Conservation (phyloP, 2,888 invertebrate genomes). For the Therioaphis trifolii region DNA sequence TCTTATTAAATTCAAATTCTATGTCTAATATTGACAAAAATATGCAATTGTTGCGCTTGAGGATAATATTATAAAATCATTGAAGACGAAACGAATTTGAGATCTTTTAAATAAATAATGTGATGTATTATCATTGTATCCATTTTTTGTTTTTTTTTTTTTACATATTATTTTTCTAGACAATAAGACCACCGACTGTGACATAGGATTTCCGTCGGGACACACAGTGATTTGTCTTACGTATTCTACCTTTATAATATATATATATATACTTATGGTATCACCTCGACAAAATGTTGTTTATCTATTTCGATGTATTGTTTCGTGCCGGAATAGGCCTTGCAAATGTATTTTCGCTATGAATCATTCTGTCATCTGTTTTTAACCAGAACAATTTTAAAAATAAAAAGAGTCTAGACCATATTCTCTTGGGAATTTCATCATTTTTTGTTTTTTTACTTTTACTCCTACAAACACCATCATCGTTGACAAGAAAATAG, state of each 20-base stretch:
- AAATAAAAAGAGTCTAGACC: neutral
- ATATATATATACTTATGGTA: no score
- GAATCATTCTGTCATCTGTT: neutral
- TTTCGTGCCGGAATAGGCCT: neutral
- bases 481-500: no score
- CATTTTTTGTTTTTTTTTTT: no score
- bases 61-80: no score
- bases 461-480: neutral
- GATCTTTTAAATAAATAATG: no score
- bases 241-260: neutral
- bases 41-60: no score
- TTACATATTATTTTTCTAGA: neutral
- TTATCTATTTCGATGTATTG: conserved; percentile 16
- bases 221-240: neutral
- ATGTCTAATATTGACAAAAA: no score
- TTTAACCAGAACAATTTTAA: neutral
- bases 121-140: no score
- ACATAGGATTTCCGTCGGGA: neutral
- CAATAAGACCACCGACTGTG: neutral
- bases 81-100: no score
- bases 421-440: neutral
- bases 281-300: neutral
- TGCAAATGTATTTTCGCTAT: neutral
- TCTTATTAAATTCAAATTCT: no score
- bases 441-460: no score